Percentiles rank a stretch among this genome's conserved stretches.
Conservation (phyloP, 1,140 invertebrate species). For the Eueides isabella region DNA sequence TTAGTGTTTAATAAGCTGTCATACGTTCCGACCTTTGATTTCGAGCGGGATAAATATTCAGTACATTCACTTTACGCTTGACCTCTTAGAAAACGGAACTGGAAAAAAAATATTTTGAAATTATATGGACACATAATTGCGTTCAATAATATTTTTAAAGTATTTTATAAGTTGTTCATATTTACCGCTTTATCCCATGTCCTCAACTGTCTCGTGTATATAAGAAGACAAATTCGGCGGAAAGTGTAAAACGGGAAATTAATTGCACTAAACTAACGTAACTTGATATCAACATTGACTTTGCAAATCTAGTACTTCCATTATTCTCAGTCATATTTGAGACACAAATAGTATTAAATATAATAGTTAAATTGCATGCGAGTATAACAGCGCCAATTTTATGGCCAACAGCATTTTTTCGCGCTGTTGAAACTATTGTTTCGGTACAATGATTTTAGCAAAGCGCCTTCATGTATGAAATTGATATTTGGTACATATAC, state of each 20-base stretch:
- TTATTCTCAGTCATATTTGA: no score
- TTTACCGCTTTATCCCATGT: no score
- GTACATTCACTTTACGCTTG: constrained; percentile 26
- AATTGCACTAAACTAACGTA: neutral
- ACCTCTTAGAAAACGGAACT: constrained; percentile 18
- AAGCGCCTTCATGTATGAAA: constrained; percentile 30
- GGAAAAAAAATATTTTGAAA: constrained; percentile 1
- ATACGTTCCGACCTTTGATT: constrained; percentile 31
- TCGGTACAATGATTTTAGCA: constrained; percentile 28
- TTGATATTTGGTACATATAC: constrained; percentile 4
- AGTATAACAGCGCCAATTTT: neutral
- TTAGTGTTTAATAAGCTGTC: constrained; percentile 27
- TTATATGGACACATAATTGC: no score
- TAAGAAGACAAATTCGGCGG: no score
- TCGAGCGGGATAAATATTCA: constrained; percentile 17
- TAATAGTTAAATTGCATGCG: no score
- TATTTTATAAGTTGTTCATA: no score
- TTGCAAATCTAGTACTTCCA: neutral
- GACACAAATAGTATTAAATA: no score
- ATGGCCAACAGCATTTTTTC: constrained; percentile 19
- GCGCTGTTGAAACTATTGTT: constrained; percentile 30
- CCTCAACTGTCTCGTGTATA: no score
- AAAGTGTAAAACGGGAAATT: no score
- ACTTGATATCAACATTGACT: neutral
- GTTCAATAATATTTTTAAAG: no score